Conservation (phyloP, 2,113 vertebrate genomes). For the Chloroceryle aenea region DNA sequence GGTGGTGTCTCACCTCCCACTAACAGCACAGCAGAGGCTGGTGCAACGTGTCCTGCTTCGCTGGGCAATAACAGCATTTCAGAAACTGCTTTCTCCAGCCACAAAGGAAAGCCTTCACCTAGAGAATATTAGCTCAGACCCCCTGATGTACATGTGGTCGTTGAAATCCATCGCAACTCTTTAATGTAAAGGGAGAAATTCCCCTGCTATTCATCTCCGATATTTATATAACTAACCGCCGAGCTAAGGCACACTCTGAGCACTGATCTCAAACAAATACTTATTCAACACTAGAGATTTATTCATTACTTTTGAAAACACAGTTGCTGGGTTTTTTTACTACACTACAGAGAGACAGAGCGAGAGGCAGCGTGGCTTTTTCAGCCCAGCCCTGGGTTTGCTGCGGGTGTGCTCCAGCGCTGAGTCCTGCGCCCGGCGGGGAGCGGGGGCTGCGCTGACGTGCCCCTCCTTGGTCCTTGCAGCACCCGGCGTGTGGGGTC, state of each 20-base stretch:
- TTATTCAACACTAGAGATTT: background rate
- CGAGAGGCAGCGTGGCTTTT: background rate
- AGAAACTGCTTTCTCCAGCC: background rate
- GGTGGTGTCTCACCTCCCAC: background rate
- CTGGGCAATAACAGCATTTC: background rate
- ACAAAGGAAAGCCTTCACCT: background rate
- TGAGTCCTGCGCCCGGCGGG: fast-evolving
- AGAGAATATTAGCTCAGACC: background rate
- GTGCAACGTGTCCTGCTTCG: background rate
- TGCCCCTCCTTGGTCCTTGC: fast-evolving
- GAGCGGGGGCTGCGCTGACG: fast-evolving
- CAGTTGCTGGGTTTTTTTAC: background rate
- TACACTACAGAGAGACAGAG: background rate
- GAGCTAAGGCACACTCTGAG: background rate
- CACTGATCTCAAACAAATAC: background rate
- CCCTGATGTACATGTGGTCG: background rate
- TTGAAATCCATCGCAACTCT: constrained; percentile 34
- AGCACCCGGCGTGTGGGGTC: fast-evolving
- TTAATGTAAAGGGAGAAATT: constrained; percentile 2
- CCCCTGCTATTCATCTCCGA: background rate
- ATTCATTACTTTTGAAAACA: constrained; percentile 13
- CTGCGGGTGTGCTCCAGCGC: fast-evolving
- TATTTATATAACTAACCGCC: constrained; percentile 15
- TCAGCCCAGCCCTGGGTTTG: background rate
- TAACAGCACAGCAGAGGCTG: background rate